phyloP scores from a whole-genome alignment of 1,140 invertebrate species.

The Trichonephila inaurata region DNA sequence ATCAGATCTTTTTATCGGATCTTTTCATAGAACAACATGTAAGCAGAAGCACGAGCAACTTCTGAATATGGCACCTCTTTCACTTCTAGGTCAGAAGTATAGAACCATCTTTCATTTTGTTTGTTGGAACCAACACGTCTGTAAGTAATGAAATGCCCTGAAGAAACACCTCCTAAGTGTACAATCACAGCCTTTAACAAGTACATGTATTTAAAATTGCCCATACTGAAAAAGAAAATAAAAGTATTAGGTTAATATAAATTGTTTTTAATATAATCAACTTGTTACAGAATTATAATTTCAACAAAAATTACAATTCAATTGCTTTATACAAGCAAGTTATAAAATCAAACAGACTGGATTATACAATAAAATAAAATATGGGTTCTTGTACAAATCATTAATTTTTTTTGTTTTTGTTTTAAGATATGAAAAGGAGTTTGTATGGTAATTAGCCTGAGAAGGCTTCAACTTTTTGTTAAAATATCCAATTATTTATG shows the following conservation, averaged over 20 bases:
- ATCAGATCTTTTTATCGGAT: neutral
- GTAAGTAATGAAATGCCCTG: conserved; percentile 96
- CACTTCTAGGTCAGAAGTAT: conserved; percentile 82
- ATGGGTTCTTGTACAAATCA: too few species aligned
- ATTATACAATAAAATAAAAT: too few species aligned
- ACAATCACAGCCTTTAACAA: conserved; percentile 91
- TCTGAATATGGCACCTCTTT: conserved; percentile 79
- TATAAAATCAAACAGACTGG: too few species aligned
- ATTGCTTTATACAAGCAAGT: too few species aligned
- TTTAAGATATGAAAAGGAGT: too few species aligned
- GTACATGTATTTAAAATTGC: conserved; percentile 82
- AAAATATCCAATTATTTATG: too few species aligned
- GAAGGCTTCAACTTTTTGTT: too few species aligned
- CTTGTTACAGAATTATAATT: too few species aligned
- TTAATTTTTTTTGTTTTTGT: too few species aligned
- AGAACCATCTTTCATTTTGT: conserved; percentile 80
- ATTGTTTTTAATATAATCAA: too few species aligned
- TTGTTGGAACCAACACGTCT: conserved; percentile 84
- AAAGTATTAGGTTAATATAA: neutral
- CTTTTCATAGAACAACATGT: conserved; percentile 83
- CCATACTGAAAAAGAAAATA: conserved; percentile 34
- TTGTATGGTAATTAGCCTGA: too few species aligned
- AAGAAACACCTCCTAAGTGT: conserved; percentile 91
- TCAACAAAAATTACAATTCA: too few species aligned
- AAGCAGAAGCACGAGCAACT: conserved; percentile 81